phyloP scores from a whole-genome alignment of 2,888 invertebrate species.

The Crossocerus cetratus region DNA sequence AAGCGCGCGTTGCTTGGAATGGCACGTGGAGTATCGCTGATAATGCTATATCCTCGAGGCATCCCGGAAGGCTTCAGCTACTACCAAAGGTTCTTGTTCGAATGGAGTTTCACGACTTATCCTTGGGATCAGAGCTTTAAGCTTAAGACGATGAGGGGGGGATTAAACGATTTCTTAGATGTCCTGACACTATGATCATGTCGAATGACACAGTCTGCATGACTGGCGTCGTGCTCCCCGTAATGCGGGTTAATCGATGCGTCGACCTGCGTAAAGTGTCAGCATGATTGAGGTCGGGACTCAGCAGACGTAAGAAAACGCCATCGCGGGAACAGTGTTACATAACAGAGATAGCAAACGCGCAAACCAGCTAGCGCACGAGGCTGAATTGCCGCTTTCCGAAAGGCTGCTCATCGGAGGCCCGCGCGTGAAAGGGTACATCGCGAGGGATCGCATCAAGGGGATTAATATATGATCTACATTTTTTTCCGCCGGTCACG shows the following conservation, averaged over 20 bases:
- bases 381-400: no score
- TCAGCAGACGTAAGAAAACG: conserved; percentile 50
- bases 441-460: conserved; percentile 22
- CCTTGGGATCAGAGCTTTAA: no score
- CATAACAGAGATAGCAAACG: conserved; percentile 24
- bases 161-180: conserved; percentile 7
- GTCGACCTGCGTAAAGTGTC: conserved; percentile 70
- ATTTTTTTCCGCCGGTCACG: not conserved
- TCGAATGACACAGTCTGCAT: conserved; percentile 57
- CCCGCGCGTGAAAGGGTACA: not conserved
- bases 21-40: conserved; percentile 22
- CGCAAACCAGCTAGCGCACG: no score
- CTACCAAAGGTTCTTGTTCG: no score
- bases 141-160: no score
- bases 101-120: no score
- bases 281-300: conserved; percentile 38
- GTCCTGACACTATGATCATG: conserved; percentile 50
- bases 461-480: not conserved
- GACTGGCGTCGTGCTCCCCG: conserved; percentile 58
- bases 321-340: conserved; percentile 49
- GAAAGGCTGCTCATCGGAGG: no score
- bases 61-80: no score
- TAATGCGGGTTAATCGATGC: conserved; percentile 73
- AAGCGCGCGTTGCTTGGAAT: not conserved
- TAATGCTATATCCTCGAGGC: not conserved